Evolutionary conservation across 2,797 vertebrate species (phyloP).

Genomic region (Gastrophryne carolinensis): DNA sequence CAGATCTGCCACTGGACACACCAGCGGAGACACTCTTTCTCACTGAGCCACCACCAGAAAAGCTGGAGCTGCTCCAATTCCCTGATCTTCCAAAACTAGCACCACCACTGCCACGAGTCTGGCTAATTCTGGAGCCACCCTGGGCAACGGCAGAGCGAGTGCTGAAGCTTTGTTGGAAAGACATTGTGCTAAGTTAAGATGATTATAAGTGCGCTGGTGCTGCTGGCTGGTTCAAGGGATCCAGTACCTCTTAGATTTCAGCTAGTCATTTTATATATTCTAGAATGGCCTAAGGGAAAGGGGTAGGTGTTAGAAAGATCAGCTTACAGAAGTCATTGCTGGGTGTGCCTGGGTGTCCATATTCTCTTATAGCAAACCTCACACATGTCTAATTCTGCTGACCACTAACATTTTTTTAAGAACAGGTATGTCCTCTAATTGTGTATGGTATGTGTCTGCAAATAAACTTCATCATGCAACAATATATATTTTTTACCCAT

Average conservation of each 20-base stretch:
- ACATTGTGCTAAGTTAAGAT: slow-evolving; percentile 39
- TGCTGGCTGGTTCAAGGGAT: neutral
- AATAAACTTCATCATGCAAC: neutral
- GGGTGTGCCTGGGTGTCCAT: slow-evolving; percentile 65
- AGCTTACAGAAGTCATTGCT: slow-evolving; percentile 59
- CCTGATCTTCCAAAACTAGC: slow-evolving; percentile 42
- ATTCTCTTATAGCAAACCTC: slow-evolving; percentile 44
- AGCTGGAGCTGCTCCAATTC: slow-evolving; percentile 63
- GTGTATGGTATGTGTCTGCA: neutral
- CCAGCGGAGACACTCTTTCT: slow-evolving; percentile 42
- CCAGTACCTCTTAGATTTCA: slow-evolving; percentile 20
- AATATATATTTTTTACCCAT: no score
- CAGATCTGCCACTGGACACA: slow-evolving; percentile 38
- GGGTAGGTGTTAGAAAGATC: slow-evolving; percentile 58
- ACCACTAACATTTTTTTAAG: neutral
- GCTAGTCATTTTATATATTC: slow-evolving; percentile 60
- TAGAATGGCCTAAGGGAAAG: slow-evolving; percentile 56
- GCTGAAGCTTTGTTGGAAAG: slow-evolving; percentile 59
- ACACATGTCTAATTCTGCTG: slow-evolving; percentile 21
- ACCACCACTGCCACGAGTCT: neutral
- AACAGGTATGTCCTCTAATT: neutral
- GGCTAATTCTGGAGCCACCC: slow-evolving; percentile 56
- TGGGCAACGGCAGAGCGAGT: slow-evolving; percentile 61
- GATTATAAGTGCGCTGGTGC: neutral
- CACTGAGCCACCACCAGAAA: slow-evolving; percentile 58